These are phyloP conservation scores for Megastigmus dorsalis DNA, from an alignment of 2,888 invertebrate genomes.

Conservation along the genomic window DNA sequence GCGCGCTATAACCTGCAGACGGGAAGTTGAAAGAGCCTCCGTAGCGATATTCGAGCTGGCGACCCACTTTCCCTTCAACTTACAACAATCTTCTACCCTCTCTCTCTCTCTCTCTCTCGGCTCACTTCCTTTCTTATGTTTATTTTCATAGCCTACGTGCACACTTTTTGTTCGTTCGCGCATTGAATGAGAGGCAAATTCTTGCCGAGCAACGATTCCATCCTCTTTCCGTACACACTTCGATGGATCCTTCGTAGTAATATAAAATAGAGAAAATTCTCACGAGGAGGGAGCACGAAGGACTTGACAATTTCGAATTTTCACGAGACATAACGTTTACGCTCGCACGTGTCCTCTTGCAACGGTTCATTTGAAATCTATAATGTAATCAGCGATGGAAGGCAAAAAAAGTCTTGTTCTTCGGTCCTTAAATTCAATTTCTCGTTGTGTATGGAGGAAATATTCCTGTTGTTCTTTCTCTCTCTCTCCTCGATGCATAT, in stretches of 20 bases:
- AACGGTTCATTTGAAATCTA: no score
- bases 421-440: no score
- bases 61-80: slow-evolving; percentile 29
- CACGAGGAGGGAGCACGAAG: no score
- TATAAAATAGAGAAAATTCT: no score
- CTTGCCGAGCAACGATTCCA: slow-evolving; percentile 8
- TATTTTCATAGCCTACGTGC: slow-evolving; percentile 37
- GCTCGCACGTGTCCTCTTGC: no score
- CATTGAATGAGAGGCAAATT: slow-evolving; percentile 29
- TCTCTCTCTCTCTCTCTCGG: background rate
- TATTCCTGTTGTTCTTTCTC: no score
- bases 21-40: slow-evolving; percentile 17
- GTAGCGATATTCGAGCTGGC: slow-evolving; percentile 16
- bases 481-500: no score
- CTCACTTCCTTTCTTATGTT: slow-evolving; percentile 7
- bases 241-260: slow-evolving; percentile 16
- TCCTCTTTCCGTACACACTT: background rate
- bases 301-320: no score
- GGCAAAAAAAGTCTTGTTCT: no score
- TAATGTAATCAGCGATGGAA: no score
- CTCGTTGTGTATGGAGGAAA: no score
- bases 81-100: slow-evolving; percentile 15
- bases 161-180: background rate
- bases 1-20: background rate
- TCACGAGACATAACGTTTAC: no score